phyloP scores from a whole-genome alignment of 2,888 invertebrate genomes.

The Entomobrya multifasciata region DNA sequence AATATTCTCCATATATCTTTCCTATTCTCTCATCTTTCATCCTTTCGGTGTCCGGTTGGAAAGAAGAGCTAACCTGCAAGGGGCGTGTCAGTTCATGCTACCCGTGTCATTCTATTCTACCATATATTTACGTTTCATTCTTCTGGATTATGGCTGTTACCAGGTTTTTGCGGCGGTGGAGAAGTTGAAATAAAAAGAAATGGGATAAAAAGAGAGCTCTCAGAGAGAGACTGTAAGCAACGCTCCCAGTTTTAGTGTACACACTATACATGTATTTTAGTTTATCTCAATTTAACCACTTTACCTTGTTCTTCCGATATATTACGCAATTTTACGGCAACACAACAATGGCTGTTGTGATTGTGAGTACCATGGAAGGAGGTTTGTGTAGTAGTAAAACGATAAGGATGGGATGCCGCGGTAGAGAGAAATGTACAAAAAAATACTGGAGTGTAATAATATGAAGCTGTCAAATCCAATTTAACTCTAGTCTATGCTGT shows the following conservation, averaged over 20 bases:
- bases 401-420: too few species aligned
- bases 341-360: too few species aligned
- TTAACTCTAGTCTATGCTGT: not conserved
- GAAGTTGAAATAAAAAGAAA: slow-evolving; percentile 38
- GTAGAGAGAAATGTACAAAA: too few species aligned
- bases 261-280: too few species aligned
- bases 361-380: too few species aligned
- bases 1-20: not conserved
- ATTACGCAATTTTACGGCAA: slow-evolving; percentile 56
- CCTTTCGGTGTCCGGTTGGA: not conserved
- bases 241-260: too few species aligned
- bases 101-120: slow-evolving; percentile 25
- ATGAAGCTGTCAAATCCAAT: slow-evolving; percentile 16
- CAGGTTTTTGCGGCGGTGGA: slow-evolving; percentile 52
- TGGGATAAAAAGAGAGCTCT: slow-evolving; percentile 12
- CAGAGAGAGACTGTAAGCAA: too few species aligned
- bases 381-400: too few species aligned
- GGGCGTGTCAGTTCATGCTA: slow-evolving; percentile 42
- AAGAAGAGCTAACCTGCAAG: not conserved
- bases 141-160: slow-evolving; percentile 54
- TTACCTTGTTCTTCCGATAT: not conserved
- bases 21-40: not conserved
- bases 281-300: not conserved
- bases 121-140: slow-evolving; percentile 54
- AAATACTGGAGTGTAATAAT: not conserved